These are phyloP conservation scores for Amazona ochrocephala DNA, from an alignment of 2,797 vertebrate species.

Conservation along the genomic window DNA sequence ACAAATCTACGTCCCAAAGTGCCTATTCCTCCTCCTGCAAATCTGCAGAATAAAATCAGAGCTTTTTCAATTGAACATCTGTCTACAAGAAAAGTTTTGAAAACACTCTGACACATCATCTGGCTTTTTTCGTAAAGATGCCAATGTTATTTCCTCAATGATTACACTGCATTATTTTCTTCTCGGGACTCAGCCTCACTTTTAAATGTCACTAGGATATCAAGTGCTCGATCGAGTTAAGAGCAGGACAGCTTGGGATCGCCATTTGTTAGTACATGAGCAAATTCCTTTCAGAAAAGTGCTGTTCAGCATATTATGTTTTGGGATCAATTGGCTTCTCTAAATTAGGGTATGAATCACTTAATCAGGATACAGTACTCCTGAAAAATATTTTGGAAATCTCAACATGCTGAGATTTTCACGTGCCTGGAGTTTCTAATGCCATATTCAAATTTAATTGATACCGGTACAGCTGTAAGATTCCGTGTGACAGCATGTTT, in stretches of 20 bases:
- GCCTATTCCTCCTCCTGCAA: constrained; percentile 13
- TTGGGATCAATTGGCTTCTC: constrained; percentile 43
- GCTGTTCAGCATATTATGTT: constrained; percentile 5
- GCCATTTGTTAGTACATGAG: constrained; percentile 27
- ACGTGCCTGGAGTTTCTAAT: neutral
- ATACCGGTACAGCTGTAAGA: neutral
- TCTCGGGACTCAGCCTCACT: constrained; percentile 33
- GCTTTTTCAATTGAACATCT: constrained; percentile 45
- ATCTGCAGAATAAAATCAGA: constrained; percentile 30
- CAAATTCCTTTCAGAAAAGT: constrained; percentile 47
- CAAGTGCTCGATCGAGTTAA: neutral
- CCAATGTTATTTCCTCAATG: neutral
- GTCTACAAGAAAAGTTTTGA: constrained; percentile 1
- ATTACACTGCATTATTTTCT: constrained; percentile 4
- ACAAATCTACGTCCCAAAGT: constrained; percentile 15
- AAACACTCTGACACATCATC: constrained; percentile 2
- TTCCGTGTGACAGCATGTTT: neutral
- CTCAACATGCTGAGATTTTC: neutral
- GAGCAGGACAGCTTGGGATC: neutral
- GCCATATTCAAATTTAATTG: neutral
- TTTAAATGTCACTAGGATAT: constrained; percentile 7
- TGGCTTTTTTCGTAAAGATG: neutral
- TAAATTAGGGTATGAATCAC: constrained; percentile 28
- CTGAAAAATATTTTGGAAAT: constrained; percentile 21
- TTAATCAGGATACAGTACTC: constrained; percentile 11